Evolutionary conservation across 2,113 vertebrate genomes (phyloP).

Genomic region (Falcunculus frontatus): DNA sequence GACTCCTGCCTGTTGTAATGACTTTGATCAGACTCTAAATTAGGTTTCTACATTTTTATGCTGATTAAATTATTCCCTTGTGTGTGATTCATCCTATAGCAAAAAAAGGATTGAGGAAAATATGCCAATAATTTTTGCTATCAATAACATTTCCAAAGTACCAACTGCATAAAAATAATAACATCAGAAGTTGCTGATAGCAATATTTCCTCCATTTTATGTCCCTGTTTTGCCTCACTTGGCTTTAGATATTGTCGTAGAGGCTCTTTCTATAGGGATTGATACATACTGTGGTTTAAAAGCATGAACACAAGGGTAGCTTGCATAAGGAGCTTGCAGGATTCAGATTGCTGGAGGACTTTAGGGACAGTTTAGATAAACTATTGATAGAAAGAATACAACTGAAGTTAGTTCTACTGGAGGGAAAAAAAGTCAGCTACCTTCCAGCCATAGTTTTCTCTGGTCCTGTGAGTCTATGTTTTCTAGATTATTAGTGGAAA

Average conservation of each 20-base stretch:
- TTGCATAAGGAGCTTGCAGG: neutral
- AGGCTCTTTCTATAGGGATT: neutral
- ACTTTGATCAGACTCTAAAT: conserved; percentile 1
- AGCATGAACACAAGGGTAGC: fast-evolving
- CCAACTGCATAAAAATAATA: neutral
- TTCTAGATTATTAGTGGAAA: neutral
- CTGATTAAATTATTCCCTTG: neutral
- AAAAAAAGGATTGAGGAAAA: neutral
- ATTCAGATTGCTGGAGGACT: neutral
- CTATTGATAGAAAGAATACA: neutral
- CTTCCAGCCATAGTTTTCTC: neutral
- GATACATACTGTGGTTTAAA: neutral
- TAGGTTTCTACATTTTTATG: neutral
- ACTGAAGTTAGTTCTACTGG: neutral
- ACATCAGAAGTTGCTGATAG: neutral
- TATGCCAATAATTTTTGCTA: neutral
- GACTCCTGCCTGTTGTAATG: neutral
- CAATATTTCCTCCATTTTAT: neutral
- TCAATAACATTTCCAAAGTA: neutral
- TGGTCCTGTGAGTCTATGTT: neutral
- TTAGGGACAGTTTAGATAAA: neutral
- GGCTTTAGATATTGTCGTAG: fast-evolving
- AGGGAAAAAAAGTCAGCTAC: neutral
- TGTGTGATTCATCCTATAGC: neutral
- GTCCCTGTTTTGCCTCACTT: neutral